A percentile compares a stretch with the other conserved stretches of the same genome.
Evolutionary conservation across 2,113 vertebrate species (phyloP).

Genomic region (Myxocyprinus asiaticus): DNA sequence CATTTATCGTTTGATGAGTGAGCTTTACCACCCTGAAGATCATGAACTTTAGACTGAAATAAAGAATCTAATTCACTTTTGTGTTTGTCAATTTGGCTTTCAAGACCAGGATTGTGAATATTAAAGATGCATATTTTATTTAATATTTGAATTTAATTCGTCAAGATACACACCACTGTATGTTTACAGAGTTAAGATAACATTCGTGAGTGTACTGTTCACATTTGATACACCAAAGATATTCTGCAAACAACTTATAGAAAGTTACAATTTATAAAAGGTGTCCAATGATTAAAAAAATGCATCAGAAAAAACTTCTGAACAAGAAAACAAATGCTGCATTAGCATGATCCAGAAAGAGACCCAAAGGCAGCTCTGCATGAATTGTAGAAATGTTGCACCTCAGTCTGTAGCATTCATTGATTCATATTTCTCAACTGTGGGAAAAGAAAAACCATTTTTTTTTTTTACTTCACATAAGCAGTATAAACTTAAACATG

Average conservation of each 20-base stretch:
- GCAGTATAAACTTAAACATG: too few relatives aligned
- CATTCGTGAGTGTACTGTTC: background rate
- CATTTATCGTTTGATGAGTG: conserved; percentile 96
- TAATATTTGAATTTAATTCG: too few relatives aligned
- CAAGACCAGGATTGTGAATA: too few relatives aligned
- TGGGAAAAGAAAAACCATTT: background rate
- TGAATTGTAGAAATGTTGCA: background rate
- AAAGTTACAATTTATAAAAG: conserved; percentile 31
- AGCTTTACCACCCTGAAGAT: conserved; percentile 97
- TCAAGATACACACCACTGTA: background rate
- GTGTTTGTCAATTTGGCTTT: background rate
- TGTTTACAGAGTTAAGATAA: background rate
- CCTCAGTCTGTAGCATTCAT: background rate
- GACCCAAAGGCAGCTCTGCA: background rate
- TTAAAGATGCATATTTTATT: too few relatives aligned
- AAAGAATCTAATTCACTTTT: conserved; percentile 16
- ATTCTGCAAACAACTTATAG: conserved; percentile 26
- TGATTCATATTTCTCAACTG: conserved; percentile 10
- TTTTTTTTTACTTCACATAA: too few relatives aligned
- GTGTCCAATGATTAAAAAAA: conserved; percentile 28
- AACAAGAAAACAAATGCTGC: conserved; percentile 9
- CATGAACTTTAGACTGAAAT: conserved; percentile 78
- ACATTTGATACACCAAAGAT: conserved; percentile 37
- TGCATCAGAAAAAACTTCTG: conserved; percentile 10
- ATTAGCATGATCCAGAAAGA: background rate